phyloP scores from a whole-genome alignment of 2,113 vertebrate species.

The Ceyx margarethae region DNA sequence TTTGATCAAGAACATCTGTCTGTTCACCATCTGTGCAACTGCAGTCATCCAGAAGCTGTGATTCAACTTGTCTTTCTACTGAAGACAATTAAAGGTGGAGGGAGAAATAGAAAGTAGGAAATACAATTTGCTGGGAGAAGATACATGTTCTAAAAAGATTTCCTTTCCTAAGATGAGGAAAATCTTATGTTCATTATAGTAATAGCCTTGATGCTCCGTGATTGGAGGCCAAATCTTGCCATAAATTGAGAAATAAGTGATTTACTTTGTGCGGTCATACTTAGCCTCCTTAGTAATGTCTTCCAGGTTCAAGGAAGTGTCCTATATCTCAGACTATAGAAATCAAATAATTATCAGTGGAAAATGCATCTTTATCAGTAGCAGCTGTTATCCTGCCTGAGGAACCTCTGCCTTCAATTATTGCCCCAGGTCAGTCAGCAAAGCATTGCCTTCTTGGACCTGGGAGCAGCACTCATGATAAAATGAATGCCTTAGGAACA shows the following conservation, averaged over 20 bases:
- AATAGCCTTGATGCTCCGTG: neutral
- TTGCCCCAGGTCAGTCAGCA: neutral
- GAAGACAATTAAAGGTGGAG: neutral
- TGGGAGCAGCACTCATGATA: neutral
- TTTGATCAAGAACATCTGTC: slow-evolving; percentile 9
- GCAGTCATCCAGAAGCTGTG: neutral
- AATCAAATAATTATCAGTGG: neutral
- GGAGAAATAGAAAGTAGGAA: neutral
- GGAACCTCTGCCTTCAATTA: neutral
- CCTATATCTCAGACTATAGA: neutral
- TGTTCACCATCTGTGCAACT: neutral
- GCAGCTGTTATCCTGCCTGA: neutral
- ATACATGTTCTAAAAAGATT: neutral
- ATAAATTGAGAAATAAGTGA: neutral
- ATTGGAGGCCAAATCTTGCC: neutral
- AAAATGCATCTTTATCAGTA: neutral
- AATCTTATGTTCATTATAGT: neutral
- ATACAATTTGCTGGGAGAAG: neutral
- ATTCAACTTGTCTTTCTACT: neutral
- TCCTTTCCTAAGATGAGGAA: neutral
- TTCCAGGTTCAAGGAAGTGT: neutral
- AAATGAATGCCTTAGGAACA: neutral
- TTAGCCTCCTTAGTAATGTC: neutral
- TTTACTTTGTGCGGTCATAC: neutral
- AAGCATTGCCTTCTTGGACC: neutral